Conservation (phyloP, 2,797 vertebrate genomes). For the Hyperoplus immaculatus region DNA sequence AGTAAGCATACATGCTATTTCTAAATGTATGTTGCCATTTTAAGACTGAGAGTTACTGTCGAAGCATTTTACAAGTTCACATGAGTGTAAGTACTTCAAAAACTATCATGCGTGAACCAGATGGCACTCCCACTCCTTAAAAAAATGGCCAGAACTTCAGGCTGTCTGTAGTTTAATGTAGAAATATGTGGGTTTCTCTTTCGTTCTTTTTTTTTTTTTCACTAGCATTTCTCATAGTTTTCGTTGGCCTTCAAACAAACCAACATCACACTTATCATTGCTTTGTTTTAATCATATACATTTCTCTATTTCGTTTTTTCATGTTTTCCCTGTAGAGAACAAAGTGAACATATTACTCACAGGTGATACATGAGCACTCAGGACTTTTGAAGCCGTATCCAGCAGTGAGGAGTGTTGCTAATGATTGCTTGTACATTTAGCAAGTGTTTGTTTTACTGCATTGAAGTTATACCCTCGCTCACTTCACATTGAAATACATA, state of each 20-base stretch:
- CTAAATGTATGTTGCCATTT: background rate
- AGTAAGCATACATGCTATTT: background rate
- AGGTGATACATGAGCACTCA: conserved; percentile 20
- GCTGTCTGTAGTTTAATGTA: conserved; percentile 21
- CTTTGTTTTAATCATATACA: background rate
- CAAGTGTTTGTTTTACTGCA: background rate
- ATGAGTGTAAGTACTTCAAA: conserved; percentile 3
- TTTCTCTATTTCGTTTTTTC: background rate
- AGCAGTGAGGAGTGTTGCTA: conserved; percentile 11
- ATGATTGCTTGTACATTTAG: conserved; percentile 3
- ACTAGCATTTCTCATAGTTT: conserved; percentile 3
- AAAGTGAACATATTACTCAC: conserved; percentile 27
- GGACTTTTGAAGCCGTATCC: conserved; percentile 38
- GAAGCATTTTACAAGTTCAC: conserved; percentile 6
- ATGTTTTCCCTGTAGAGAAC: conserved; percentile 23
- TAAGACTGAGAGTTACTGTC: background rate
- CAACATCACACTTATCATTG: background rate
- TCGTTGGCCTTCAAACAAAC: conserved; percentile 13
- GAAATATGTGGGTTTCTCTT: background rate
- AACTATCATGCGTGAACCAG: conserved; percentile 27
- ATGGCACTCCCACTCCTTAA: conserved; percentile 45
- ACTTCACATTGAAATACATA: background rate
- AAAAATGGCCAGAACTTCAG: conserved; percentile 7
- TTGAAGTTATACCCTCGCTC: background rate
- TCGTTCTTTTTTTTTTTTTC: background rate